Evolutionary conservation across 2,113 vertebrate species (phyloP).

Genomic region (Lucifuga dentata): DNA sequence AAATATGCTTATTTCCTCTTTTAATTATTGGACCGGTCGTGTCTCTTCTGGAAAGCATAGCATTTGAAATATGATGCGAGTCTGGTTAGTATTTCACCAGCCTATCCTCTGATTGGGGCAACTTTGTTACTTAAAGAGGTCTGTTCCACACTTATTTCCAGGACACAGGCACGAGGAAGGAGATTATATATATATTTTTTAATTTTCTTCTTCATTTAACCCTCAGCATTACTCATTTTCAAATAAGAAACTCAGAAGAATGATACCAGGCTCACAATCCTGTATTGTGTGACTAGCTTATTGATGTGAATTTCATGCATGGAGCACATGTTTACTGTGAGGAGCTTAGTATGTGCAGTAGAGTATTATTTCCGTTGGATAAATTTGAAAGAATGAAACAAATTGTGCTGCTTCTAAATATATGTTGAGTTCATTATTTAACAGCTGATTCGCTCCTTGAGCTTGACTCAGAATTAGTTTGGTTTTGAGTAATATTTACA

Average conservation of each 20-base stretch:
- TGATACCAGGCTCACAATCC: slow-evolving; percentile 5
- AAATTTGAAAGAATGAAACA: slow-evolving; percentile 17
- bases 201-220: too few species aligned
- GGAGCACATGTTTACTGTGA: neutral
- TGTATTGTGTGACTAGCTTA: slow-evolving; percentile 10
- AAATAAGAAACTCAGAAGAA: slow-evolving; percentile 5
- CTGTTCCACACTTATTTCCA: too few species aligned
- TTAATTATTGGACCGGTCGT: neutral
- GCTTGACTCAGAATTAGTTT: slow-evolving; percentile 21
- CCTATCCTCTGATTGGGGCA: neutral
- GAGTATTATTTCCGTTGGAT: slow-evolving; percentile 12
- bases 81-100: too few species aligned
- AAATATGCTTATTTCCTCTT: too few species aligned
- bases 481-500: slow-evolving; percentile 17
- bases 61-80: slow-evolving; percentile 4
- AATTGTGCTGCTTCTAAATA: slow-evolving; percentile 26
- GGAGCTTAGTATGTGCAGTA: neutral
- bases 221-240: neutral
- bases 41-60: too few species aligned
- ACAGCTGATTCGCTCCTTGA: slow-evolving; percentile 43
- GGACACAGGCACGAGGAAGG: too few species aligned
- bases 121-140: too few species aligned
- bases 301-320: slow-evolving; percentile 35
- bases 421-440: slow-evolving; percentile 1
- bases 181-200: too few species aligned